Base-by-base conservation (phyloP, 2,888 invertebrate species). In the Andrena bucephala region DNA sequence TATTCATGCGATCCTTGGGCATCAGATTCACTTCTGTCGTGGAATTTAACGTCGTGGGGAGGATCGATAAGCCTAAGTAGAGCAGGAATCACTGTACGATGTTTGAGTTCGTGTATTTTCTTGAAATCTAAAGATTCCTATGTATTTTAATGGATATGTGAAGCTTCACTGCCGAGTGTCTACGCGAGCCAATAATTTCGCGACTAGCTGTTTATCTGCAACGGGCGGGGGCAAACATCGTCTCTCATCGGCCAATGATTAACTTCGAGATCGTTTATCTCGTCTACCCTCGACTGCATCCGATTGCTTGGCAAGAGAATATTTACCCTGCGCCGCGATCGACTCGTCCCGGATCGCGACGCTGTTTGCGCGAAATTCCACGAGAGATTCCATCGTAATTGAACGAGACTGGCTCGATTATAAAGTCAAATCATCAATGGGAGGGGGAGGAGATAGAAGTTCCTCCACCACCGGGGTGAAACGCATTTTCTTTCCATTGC, bases 371-470 rank as follows among this genome's bases (percentile, higher is more conserved):
- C 69, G 80, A 86, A 85, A 87, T 87, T 86, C 85, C 78, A 68
- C 66, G 76, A 77, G 83, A 86, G 71, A 87, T 87, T 86, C 83
- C 85, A 81, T 86, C 74, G 80, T 87, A 88, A 89, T 89, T 89
- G 87, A 87, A 84, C 83, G 83, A 80, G 85, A 66, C 76, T 80
- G 85, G 63, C 81, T 84, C 83, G 84, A 90, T 90, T 90, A 89
- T 87, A 89, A 88, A 90, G 90, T 89, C 87, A 87, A 85, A 90
- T 89, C 73, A 74, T 75, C 57, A 72, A 77, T 54, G 54, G 62
- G 16, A 16, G 29, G 24, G 36, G 27, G n/a, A 20, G 20, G 10
- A 20, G 33, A 65, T 57, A 74, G 63, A 42, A 27, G 57, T 78
- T 81, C 67, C 67, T 73, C 68, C 63, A 48, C 5, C 29, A 10